Base-by-base conservation (phyloP, 1,140 invertebrate genomes). In the Lepidurus apus region DNA sequence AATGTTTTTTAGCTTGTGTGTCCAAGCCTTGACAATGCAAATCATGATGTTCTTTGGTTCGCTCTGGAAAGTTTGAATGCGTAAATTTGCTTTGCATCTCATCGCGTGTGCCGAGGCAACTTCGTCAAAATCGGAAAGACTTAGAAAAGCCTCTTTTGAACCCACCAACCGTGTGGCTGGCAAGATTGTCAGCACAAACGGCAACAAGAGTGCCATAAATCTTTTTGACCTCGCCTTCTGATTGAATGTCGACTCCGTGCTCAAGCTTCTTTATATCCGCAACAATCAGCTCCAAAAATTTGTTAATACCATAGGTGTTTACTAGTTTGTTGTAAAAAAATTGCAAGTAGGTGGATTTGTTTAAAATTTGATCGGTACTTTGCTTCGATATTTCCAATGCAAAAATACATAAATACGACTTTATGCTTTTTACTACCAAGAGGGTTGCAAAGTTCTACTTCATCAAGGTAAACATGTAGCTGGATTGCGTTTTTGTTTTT, bases 371-470 rank as follows among this genome's bases (percentile, higher is more conserved):
- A 77, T 13, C 73, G 65, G n/a, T 26, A 78, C 21, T 42, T 76
- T 34, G 9, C 1, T 11, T n/a, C 26, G 10, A 76, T 17, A 34
- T 78, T 78, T 8, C 42, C 42, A 8, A 78, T 17, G 8, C 73
- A 76, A 78, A 78, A 34, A 77, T 78, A 78, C n/a, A 78, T 34
- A 43, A 77, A 43, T 9, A 73, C 78, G 8, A 78, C 21, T 43
- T 78, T 77, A 24, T 78, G 78, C 10, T 73, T 78, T 10, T 79
- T 78, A 45, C 73, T 44, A 13, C 78, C 78, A 45, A 79, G 34
- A 11, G 75, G 78, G 75, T 79, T 79, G 44, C 73, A 74, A 65
- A 79, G 43, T 26, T 79, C 75, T 42, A 79, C 74, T 43, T 79
- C 75, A 47, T 79, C 78, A 21, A 76, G 34, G 45, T 78, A 79